Evolutionary conservation across 2,888 invertebrate genomes (phyloP), one percentile per base, ranked within the genome.

Genomic region (Cerceris ruficornis): DNA sequence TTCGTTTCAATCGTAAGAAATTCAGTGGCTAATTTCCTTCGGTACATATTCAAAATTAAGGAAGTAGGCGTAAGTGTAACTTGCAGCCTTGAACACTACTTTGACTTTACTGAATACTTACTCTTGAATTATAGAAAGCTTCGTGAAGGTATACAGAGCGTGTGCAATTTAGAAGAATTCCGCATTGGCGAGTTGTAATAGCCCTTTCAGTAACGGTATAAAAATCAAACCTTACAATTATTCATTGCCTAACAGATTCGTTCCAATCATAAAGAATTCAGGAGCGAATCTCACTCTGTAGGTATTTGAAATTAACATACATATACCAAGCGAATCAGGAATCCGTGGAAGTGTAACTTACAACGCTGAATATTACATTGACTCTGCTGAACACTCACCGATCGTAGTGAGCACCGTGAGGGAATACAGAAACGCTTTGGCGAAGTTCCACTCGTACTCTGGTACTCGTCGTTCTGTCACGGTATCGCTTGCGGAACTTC

Each of bases 321-420:
- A 11, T 46, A 46, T 46, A 46, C 46, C 46, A 11, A 8, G 46
- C 11, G 50, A 50, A 1, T 50, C 50, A 50, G 6, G 50, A n/a
- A 7, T n/a, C 50, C 50, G 50, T 0, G 13, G 50, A 50, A 46
- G 9, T 8, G 8, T 11, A 46, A 8, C 46, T 46, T 46, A 46
- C 9, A 8, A 11, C 50, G 50, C n/a, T 50, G 17, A 69, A 72
- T 71, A 75, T 70, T 67, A 60, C 39, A 70, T 68, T 72, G 72
- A 80, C 66, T 68, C 11, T 41, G 14, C 58, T 57, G 59, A 80
- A 85, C 80, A 93, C 96, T 95, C 92, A 97, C 97, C 97, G 91
- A 97, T 97, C 77, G 97, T 98, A 64, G 98, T 98, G 88, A 98
- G 94, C 83, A 98, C 98, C 50, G 98, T 98, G 86, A 98, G 94